These are phyloP conservation scores for Cardiocondyla obscurior DNA, from an alignment of 1,140 invertebrate genomes.

Conservation along the genomic window DNA sequence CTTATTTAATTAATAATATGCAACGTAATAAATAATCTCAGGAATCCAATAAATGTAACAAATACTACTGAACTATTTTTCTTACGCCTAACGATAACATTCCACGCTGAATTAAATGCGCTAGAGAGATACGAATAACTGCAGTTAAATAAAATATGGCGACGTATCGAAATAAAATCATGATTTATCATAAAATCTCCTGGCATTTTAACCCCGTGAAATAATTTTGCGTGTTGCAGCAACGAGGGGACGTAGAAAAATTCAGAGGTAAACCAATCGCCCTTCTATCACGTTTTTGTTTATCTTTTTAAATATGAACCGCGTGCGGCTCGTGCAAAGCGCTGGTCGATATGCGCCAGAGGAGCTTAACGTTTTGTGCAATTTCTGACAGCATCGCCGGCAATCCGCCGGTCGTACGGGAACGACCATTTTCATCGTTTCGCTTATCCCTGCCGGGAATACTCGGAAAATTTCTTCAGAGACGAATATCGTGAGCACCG, in stretches of 20 bases:
- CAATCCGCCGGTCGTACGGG: neutral
- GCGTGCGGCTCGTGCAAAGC: neutral
- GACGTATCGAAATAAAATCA: constrained; percentile 29
- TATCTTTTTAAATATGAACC: constrained; percentile 32
- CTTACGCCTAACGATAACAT: neutral
- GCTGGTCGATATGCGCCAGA: neutral
- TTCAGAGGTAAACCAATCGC: constrained; percentile 16
- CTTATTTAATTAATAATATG: neutral
- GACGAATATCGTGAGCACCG: constrained; percentile 36
- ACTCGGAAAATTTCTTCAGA: constrained; percentile 37
- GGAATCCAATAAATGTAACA: neutral
- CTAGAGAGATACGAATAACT: constrained; percentile 1
- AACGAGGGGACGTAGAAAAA: neutral
- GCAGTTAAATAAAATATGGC: neutral
- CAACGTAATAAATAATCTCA: neutral
- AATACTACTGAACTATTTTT: neutral
- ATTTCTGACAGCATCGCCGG: constrained; percentile 16
- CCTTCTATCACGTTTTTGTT: constrained; percentile 20
- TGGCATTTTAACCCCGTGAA: neutral
- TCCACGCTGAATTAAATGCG: neutral
- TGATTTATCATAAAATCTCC: neutral
- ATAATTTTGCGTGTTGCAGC: neutral
- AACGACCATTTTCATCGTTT: constrained; percentile 14
- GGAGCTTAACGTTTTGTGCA: constrained; percentile 34
- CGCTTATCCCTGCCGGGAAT: constrained; percentile 16